Percentiles rank a stretch among this genome's conserved stretches.
Evolutionary conservation across 2,888 invertebrate species (phyloP).

Genomic region (Bibio marci): DNA sequence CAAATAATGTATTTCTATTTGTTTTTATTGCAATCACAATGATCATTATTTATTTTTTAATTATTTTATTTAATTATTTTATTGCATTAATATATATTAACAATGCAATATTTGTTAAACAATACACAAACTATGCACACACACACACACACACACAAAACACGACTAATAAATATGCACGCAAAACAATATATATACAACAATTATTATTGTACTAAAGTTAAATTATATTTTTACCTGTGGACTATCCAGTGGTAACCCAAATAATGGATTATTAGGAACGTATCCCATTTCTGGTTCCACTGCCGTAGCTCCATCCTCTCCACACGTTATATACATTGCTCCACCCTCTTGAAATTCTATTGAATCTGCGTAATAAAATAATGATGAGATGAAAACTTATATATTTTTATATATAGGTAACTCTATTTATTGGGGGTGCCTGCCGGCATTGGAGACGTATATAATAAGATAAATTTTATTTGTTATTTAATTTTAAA

Average conservation of each 20-base stretch:
- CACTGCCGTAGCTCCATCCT: constrained; percentile 30
- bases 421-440: no score
- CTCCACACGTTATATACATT: constrained; percentile 33
- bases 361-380: constrained; percentile 18
- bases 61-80: neutral
- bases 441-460: no score
- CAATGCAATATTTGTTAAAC: neutral
- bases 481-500: no score
- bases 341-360: constrained; percentile 33
- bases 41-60: no score
- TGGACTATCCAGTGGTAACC: constrained; percentile 30
- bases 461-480: no score
- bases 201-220: no score
- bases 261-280: constrained; percentile 31
- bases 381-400: no score
- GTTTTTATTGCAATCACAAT: no score
- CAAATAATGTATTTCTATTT: neutral
- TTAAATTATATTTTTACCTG: constrained; percentile 29
- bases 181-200: no score
- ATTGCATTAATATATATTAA: neutral
- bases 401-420: no score
- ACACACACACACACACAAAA: no score
- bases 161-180: no score
- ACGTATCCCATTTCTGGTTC: constrained; percentile 32
- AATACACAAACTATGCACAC: neutral